Base-by-base conservation (phyloP, 2,888 invertebrate species). In the Ennomos quercinarius region DNA sequence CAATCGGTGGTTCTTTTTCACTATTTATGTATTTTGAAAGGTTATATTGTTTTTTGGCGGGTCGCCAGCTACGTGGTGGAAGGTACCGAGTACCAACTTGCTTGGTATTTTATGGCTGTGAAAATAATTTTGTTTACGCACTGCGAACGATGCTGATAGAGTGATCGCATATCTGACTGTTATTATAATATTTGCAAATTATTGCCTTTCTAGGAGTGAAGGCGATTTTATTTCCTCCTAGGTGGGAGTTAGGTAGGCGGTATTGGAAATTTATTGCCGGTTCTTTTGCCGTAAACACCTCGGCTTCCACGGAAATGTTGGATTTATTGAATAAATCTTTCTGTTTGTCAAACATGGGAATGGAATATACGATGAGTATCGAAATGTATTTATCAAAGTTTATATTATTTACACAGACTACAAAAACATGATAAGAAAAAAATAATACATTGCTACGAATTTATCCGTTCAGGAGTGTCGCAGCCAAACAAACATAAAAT, bases 21-120 rank as follows among this genome's bases (percentile, higher is more conserved):
- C 55, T 61, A 61, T 61, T 61, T 61, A 61, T 61, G 60, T 61
- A 61, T 61, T 61, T 61, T 61, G 60, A 61, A 48, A 61, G 60
- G 60, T 61, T 61, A 61, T 61, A 55, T 61, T 56, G 60, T 61
- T 61, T 60, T 56, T 56, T 61, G 60, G 60, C 60, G 47, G 37
- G 43, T 39, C 39, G 60, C 60, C 60, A 61, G 55, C 35, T 45
- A 53, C 58, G 55, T 54, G 53, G 53, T 49, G 51, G 60, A 56
- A 61, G 60, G 60, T 61, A 55, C 55, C 13, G 11, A 45, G 51
- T 43, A 54, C 3, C 27, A 27, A 27, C 50, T 50, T 48, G 60
- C 51, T 52, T 51, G 54, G 55, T 61, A 51, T 55, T 61, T 61
- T 61, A 61, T 36, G 55, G 35, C 46, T 40, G 53, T 47, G 59